Evolutionary conservation across 2,888 invertebrate genomes (phyloP).

Genomic region (Kuschelorhynchus macadamiae): DNA sequence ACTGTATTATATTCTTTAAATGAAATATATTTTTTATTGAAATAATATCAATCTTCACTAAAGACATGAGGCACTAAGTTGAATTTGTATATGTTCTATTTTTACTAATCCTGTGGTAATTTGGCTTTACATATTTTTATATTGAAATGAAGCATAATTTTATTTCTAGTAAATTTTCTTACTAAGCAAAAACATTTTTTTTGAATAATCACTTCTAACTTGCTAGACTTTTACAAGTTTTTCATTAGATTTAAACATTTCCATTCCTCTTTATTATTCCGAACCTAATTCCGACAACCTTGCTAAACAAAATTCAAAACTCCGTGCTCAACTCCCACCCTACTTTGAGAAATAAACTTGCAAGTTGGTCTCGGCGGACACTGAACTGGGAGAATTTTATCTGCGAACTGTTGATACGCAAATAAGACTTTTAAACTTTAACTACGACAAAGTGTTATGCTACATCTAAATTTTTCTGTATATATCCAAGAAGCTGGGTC

Average conservation of each 20-base stretch:
- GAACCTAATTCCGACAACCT: slow-evolving; percentile 26
- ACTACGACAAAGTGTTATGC: slow-evolving; percentile 44
- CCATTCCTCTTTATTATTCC: slow-evolving; percentile 29
- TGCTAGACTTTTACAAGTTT: no score
- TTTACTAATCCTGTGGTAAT: no score
- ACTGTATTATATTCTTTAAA: no score
- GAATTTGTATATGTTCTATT: no score
- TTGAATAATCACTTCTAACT: no score
- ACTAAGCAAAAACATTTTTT: no score
- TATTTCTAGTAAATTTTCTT: no score
- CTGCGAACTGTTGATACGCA: slow-evolving; percentile 50
- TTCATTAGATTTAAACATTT: slow-evolving; percentile 18
- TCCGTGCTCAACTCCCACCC: slow-evolving; percentile 15
- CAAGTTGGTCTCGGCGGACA: slow-evolving; percentile 29
- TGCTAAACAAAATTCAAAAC: slow-evolving; percentile 42
- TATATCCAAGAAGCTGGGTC: slow-evolving; percentile 42
- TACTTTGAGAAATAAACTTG: slow-evolving; percentile 39
- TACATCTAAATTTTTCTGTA: slow-evolving; percentile 45
- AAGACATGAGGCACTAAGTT: no score
- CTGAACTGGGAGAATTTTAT: slow-evolving; percentile 41
- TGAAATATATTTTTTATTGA: no score
- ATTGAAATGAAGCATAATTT: no score
- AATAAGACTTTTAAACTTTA: slow-evolving; percentile 48
- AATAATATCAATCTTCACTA: no score
- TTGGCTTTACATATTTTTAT: no score